Evolutionary conservation across 2,797 vertebrate genomes (phyloP).

Genomic region (Catharus ustulatus): DNA sequence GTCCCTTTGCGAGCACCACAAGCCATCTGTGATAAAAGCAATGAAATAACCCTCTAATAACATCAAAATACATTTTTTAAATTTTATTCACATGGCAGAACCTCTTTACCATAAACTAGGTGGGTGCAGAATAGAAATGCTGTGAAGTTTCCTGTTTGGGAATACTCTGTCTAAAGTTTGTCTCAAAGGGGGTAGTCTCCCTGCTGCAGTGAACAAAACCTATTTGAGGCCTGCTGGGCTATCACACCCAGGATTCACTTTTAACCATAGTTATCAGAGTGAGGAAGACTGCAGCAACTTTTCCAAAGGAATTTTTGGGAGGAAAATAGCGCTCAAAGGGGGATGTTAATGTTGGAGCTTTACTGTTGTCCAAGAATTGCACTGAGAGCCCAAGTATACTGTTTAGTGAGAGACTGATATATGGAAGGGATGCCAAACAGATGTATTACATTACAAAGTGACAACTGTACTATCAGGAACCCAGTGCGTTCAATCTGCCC

Average conservation of each 20-base stretch:
- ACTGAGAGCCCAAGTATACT: not conserved
- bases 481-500: not conserved
- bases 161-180: not conserved
- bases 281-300: not conserved
- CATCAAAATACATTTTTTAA: not conserved
- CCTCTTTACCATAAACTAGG: not conserved
- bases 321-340: not conserved
- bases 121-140: not conserved
- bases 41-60: conserved; percentile 8
- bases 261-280: not conserved
- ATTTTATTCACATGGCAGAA: not conserved
- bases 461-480: not conserved
- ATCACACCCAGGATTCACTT: not conserved
- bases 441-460: not conserved
- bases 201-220: not conserved
- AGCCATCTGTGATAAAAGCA: not conserved
- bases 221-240: not conserved
- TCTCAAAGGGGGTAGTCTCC: not conserved
- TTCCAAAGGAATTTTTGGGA: not conserved
- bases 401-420: rapidly evolving
- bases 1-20: conserved; percentile 7
- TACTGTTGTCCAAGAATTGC: not conserved
- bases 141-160: not conserved
- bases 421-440: not conserved
- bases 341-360: not conserved